Percentiles rank a stretch among this genome's conserved stretches.
These are phyloP conservation scores for Antechinus flavipes DNA, from an alignment of 2,113 vertebrate species.

Conservation along the genomic window DNA sequence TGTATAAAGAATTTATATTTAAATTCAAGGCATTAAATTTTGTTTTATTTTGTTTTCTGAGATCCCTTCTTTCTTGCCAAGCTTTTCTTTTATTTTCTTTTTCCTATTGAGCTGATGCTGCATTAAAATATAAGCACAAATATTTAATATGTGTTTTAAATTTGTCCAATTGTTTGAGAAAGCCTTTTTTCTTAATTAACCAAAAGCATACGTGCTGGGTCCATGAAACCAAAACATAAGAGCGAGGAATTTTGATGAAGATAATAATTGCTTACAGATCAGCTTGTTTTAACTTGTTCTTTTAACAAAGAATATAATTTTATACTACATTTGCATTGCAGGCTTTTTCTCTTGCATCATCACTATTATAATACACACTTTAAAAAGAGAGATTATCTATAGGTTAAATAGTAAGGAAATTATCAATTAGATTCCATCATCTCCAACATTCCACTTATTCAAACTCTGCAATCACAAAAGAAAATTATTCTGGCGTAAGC, in stretches of 20 bases:
- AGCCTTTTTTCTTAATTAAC: conserved; percentile 1
- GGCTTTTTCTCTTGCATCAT: conserved; percentile 64
- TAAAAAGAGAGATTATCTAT: conserved; percentile 63
- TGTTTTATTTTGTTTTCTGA: conserved; percentile 61
- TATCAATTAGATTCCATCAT: conserved; percentile 75
- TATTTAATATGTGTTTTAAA: conserved; percentile 75
- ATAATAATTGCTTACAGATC: conserved; percentile 81
- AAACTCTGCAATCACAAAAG: conserved; percentile 54
- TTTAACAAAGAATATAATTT: conserved; percentile 72
- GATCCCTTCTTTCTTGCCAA: conserved; percentile 64
- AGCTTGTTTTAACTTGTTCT: conserved; percentile 77
- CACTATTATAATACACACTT: conserved; percentile 64
- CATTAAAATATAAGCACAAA: conserved; percentile 78
- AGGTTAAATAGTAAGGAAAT: conserved; percentile 71
- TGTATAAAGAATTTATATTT: conserved; percentile 45
- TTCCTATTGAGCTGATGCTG: conserved; percentile 77
- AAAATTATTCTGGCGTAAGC: conserved; percentile 38
- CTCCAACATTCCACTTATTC: conserved; percentile 73
- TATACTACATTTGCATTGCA: conserved; percentile 67
- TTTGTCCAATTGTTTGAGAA: conserved; percentile 77
- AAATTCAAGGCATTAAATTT: conserved; percentile 34
- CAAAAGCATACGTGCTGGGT: conserved; percentile 74
- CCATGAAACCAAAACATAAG: conserved; percentile 78
- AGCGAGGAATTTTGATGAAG: conserved; percentile 79
- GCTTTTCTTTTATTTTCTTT: conserved; percentile 55